Percentiles rank a stretch among this genome's conserved stretches.
Evolutionary conservation across 2,113 vertebrate genomes (phyloP).

Genomic region (Cyanoliseus patagonus): DNA sequence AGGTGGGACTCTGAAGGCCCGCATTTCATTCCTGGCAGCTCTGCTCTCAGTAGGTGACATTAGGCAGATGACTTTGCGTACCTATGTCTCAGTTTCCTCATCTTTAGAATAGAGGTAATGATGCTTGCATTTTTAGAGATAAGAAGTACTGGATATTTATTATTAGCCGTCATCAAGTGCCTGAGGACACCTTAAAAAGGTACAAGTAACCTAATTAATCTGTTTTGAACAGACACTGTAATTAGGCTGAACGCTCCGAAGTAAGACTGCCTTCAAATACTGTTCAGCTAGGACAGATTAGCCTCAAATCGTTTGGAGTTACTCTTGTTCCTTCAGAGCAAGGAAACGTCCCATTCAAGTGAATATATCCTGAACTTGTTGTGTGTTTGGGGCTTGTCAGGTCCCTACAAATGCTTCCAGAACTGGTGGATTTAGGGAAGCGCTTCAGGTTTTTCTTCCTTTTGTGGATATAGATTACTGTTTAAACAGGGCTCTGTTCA

Average conservation of each 20-base stretch:
- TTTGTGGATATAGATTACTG: conserved; percentile 8
- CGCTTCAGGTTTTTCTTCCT: neutral
- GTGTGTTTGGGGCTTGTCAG: neutral
- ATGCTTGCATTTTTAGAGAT: conserved; percentile 1
- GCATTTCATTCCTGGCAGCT: neutral
- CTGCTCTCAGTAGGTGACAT: conserved; percentile 4
- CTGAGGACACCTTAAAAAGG: conserved; percentile 53
- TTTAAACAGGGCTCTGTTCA: neutral
- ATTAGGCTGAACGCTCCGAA: conserved; percentile 46
- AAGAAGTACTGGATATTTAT: conserved; percentile 37
- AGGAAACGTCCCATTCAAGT: neutral
- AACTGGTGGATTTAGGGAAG: neutral
- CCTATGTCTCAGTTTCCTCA: neutral
- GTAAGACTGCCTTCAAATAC: neutral
- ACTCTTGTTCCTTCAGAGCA: neutral
- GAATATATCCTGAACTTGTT: neutral
- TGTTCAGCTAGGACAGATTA: neutral
- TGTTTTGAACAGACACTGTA: conserved; percentile 43
- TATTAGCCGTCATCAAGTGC: conserved; percentile 55
- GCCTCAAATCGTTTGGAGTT: conserved; percentile 6
- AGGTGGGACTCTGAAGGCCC: neutral
- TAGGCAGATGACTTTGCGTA: conserved; percentile 30
- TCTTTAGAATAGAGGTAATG: neutral
- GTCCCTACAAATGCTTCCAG: neutral
- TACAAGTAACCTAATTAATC: conserved; percentile 63